Evolutionary conservation across 2,797 vertebrate genomes (phyloP).

Genomic region (Ammospiza maritima): DNA sequence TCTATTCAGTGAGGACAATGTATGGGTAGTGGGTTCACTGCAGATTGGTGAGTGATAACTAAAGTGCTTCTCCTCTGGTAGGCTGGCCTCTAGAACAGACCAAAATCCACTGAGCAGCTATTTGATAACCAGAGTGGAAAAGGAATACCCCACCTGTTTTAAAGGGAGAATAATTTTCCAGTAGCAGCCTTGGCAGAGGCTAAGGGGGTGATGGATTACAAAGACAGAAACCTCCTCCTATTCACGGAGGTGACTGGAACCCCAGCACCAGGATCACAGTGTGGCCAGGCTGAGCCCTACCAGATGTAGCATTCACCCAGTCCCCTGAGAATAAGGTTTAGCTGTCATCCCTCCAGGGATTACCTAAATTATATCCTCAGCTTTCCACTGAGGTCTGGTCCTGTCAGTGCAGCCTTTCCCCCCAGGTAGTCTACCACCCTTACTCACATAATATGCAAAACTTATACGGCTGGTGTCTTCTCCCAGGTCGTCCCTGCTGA

Average conservation of each 20-base stretch:
- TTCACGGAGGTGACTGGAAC: neutral
- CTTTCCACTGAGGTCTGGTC: neutral
- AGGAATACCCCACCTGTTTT: neutral
- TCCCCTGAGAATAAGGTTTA: neutral
- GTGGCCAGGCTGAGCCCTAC: neutral
- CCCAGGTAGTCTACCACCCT: neutral
- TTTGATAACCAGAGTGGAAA: neutral
- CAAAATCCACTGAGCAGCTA: neutral
- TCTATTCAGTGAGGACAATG: neutral
- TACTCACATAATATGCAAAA: constrained; percentile 72
- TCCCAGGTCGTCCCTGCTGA: constrained; percentile 37
- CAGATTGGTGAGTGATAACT: neutral
- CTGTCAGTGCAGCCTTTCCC: neutral
- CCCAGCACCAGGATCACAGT: neutral
- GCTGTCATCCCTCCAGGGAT: neutral
- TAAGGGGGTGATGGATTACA: neutral
- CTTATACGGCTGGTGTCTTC: constrained; percentile 49
- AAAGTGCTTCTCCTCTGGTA: neutral
- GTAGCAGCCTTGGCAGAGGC: neutral
- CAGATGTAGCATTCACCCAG: neutral
- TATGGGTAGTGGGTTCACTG: neutral
- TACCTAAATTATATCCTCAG: neutral
- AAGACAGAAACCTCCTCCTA: neutral
- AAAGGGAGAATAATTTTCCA: neutral
- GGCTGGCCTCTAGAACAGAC: neutral